Evolutionary conservation across 2,888 invertebrate genomes (phyloP), one percentile per base, ranked within the genome.

Genomic region (Nemoura dubitans): DNA sequence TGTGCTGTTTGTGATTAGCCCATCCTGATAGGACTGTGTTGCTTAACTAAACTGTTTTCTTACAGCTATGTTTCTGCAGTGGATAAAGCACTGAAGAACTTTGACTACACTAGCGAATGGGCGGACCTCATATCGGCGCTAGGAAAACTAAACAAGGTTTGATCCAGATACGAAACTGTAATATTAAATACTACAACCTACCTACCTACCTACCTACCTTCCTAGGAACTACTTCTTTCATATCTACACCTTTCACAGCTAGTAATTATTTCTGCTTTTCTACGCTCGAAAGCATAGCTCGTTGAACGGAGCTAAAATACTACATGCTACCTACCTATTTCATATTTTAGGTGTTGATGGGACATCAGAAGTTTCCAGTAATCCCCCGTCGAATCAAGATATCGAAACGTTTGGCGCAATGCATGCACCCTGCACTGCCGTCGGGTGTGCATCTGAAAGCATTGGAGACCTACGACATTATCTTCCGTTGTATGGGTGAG

Each of bases 101-200:
- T 98, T 92, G 98, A 98, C 90, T 96, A 96, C 90, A 97, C 97
- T n/a, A 96, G 96, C 89, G 98, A 98, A 94, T 98, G 98, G 98
- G 97, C 98, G 86, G 98, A 98, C 92, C 93, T 98, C 85, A 98
- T 98, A 90, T 96, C 97, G 86, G 97, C 97, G 5, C 92, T 98
- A 43, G 97, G 96, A 85, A 98, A 98, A 92, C 93, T 98, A 59
- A 97, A 97, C 91, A 98, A 98, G 94, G 97, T 36, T 36, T 36
- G 36, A 6, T 36, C 10, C 36, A 6, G 3, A 10, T 97, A 92
- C 89, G 89, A 89, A 27, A 85, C 36, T 36, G 36, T 5, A 7
- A 25, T 3, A 42, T 86, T 3, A 6, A 36, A 6, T 36, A 36
- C n/a, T n/a, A n/a, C n/a, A n/a, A n/a, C n/a, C n/a, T n/a, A n/a